phyloP scores from a whole-genome alignment of 64 coral and sea anemone species.

The Montipora capricornis region DNA sequence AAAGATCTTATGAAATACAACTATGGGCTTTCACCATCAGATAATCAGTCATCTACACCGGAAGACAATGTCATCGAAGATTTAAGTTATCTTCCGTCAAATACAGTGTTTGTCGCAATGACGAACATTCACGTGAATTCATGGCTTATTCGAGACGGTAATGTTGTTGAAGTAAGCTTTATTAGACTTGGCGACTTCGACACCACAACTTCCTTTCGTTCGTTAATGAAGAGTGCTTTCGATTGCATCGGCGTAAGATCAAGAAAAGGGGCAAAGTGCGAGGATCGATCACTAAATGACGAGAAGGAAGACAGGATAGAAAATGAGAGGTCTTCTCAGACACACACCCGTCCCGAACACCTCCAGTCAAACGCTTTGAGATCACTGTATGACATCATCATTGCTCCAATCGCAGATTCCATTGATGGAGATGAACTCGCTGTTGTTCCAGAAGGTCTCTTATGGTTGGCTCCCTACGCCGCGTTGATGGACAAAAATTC shows the following conservation, averaged over 20 bases:
- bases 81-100: not conserved
- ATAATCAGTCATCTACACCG: not conserved
- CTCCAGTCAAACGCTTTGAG: not conserved
- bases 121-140: not conserved
- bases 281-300: not conserved
- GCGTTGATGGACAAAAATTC: not conserved
- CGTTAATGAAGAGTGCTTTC: not conserved
- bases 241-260: not conserved
- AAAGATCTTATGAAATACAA: slow-evolving; percentile 11
- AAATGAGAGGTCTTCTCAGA: not conserved
- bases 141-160: not conserved
- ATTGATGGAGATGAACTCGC: not conserved
- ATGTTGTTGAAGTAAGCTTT: not conserved
- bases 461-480: not conserved
- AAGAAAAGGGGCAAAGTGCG: not conserved
- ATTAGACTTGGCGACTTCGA: not conserved
- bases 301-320: not conserved
- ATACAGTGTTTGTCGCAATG: not conserved
- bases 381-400: not conserved
- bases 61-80: not conserved
- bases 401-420: not conserved
- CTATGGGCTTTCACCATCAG: not conserved
- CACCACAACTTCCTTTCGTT: not conserved
- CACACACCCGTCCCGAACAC: not conserved
- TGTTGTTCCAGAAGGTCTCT: not conserved